Base-by-base conservation (phyloP, 2,888 invertebrate species). In the Sinodicranocentrus sp. region DNA sequence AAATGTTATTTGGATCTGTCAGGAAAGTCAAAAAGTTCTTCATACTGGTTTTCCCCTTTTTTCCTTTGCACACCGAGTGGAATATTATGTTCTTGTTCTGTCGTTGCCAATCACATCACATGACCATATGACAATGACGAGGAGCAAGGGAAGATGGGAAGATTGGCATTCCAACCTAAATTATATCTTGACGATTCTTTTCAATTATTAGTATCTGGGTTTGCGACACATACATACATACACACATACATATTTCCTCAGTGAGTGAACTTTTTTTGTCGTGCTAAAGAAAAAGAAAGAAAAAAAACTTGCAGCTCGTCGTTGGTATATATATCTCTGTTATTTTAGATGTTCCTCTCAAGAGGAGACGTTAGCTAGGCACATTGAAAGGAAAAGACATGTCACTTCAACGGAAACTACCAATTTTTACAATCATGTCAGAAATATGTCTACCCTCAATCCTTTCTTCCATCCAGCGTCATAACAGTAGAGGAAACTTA, bases 101-200 rank as follows among this genome's bases (percentile, higher is more conserved):
- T 75, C 82, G 67, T 73, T 82, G 73, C 73, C 82, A 82, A 82
- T 82, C 79, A 65, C 65, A 63, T 72, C 63, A 48, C 52, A 71
- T 72, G 65, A 57, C 65, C 72, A 39, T 61, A 72, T 80, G 79
- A 80, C 82, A 82, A 80, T 57, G 73, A 73, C 44, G 59, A 80
- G 80, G 48, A 28, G 76, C 39, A 54, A 75, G 26, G 61, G n/a
- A n/a, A n/a, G n/a, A 26, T n/a, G 61, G 23, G 25, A 63, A 67
- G 70, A 61, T 79, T 71, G 48, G 70, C 78, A 71, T 71, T 44
- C 39, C 52, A 76, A 26, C 23, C 71, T 70, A 79, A 71, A 79
- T 79, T 79, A 79, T 71, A 61, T 71, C 63, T 48, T 63, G 78
- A 79, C 59, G 78, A 79, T 79, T 52, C 63, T 71, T 79, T 79